These are phyloP conservation scores for Cliona cf. orientalis DNA, from an alignment of 37 sponge, comb jelly and placozoan genomes.

Conservation along the genomic window DNA sequence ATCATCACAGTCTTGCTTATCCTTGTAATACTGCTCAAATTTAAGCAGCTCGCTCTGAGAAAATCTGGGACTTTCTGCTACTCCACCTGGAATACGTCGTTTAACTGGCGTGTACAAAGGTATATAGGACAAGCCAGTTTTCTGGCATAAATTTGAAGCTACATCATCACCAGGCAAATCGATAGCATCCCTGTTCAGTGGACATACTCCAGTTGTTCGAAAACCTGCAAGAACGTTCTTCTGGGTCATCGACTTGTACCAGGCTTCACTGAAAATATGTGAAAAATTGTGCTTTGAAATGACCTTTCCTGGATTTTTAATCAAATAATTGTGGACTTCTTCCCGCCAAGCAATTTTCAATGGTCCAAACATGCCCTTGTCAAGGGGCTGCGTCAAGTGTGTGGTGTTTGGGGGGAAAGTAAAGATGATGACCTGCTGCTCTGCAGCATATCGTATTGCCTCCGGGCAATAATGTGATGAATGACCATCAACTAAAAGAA, in stretches of 20 bases:
- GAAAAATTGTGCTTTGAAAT: conserved; percentile 30
- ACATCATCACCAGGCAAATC: neutral
- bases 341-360: conserved; percentile 49
- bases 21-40: too few species aligned
- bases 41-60: too few species aligned
- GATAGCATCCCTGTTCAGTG: conserved; percentile 17
- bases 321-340: conserved; percentile 23
- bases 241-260: conserved; percentile 48
- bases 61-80: too few species aligned
- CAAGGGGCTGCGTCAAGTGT: conserved; percentile 74
- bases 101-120: too few species aligned
- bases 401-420: conserved; percentile 72
- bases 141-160: neutral
- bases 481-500: conserved; percentile 78
- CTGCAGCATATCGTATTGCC: conserved; percentile 43
- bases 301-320: conserved; percentile 35
- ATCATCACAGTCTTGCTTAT: too few species aligned
- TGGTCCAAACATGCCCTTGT: conserved; percentile 51
- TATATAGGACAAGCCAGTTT: too few species aligned
- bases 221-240: conserved; percentile 53
- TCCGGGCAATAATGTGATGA: conserved; percentile 58
- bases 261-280: conserved; percentile 32
- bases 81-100: too few species aligned
- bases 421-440: conserved; percentile 38
- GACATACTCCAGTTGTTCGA: conserved; percentile 47